These are phyloP conservation scores for Coregonus clupeaformis DNA, from an alignment of 2,113 vertebrate genomes.

Conservation along the genomic window DNA sequence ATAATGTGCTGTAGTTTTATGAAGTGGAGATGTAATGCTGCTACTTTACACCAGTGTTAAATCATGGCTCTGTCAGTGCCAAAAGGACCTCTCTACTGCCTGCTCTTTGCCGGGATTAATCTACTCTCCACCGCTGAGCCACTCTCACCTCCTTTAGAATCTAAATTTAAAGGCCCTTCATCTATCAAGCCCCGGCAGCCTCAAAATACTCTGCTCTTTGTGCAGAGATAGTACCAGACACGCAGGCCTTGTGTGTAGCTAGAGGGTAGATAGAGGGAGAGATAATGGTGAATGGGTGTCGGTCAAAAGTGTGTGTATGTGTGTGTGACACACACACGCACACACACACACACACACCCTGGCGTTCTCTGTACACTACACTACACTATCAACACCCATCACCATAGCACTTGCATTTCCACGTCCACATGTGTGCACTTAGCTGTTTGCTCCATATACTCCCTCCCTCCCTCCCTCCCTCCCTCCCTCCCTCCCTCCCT, in stretches of 20 bases:
- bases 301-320: background rate
- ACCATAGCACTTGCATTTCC: background rate
- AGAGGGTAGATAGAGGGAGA: background rate
- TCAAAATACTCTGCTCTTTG: background rate
- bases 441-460: background rate
- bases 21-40: conserved; percentile 49
- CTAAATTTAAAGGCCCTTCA: conserved; percentile 12
- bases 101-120: background rate
- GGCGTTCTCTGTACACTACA: background rate
- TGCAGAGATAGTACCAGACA: background rate
- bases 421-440: background rate
- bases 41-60: conserved; percentile 43
- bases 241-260: background rate
- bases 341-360: conserved; percentile 2
- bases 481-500: background rate
- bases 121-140: background rate
- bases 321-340: conserved; percentile 1
- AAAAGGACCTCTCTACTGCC: background rate
- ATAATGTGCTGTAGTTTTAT: conserved; percentile 43
- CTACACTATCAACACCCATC: background rate
- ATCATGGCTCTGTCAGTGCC: conserved; percentile 43
- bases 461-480: no score
- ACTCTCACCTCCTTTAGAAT: conserved; percentile 7
- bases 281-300: background rate
- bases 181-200: background rate